Conservation (phyloP, 2,888 invertebrate species). For the Euzophera pinguis region DNA sequence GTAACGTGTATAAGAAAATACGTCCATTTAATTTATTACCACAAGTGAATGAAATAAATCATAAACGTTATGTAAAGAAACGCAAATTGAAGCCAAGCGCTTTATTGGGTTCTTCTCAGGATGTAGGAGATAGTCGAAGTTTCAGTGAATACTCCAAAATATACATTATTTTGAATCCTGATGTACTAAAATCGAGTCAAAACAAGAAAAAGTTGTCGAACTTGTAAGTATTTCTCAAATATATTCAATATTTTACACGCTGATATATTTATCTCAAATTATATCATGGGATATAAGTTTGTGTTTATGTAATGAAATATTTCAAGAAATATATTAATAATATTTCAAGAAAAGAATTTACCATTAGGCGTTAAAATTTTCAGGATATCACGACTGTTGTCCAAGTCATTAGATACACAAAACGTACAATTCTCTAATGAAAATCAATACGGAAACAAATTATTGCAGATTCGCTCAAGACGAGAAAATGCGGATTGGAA, state of each 20-base stretch:
- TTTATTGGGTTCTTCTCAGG: neutral
- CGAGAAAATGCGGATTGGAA: neutral
- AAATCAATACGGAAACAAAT: neutral
- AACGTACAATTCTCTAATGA: neutral
- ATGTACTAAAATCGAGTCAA: neutral
- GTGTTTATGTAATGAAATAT: too few species aligned
- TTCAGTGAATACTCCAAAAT: constrained; percentile 12
- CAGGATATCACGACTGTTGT: neutral
- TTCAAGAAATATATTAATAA: too few species aligned
- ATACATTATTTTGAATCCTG: constrained; percentile 8
- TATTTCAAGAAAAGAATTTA: too few species aligned
- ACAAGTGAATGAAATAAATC: neutral
- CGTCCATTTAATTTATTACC: neutral
- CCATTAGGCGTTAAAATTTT: neutral
- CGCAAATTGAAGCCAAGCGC: neutral
- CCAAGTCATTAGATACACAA: neutral
- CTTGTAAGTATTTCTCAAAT: constrained; percentile 1
- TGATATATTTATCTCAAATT: too few species aligned
- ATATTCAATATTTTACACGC: neutral
- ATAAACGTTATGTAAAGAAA: neutral
- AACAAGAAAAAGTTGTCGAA: constrained; percentile 7
- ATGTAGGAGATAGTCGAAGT: neutral
- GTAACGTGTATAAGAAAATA: neutral
- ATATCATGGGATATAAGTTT: too few species aligned
- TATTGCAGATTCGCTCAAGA: neutral